Base-by-base conservation (phyloP, 1,140 invertebrate species). In the Bombus picipes region DNA sequence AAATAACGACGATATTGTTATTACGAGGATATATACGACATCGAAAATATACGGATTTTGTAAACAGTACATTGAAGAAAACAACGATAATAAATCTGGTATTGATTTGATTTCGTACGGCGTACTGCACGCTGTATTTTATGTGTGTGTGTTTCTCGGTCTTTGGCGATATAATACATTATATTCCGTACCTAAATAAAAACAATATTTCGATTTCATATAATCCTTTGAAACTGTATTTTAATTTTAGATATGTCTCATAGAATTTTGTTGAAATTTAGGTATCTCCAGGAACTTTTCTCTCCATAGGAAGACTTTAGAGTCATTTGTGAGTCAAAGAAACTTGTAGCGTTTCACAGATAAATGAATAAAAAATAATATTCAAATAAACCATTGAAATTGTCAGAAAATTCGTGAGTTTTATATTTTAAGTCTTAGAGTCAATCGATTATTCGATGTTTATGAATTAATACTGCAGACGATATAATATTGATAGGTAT, bases 1-100 rank as follows among this genome's bases (percentile, higher is more conserved):
- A 76, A 76, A 28, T 59, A 83, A 68, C 39, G 39, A 74, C 34
- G 75, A 62, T 75, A 66, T 68, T 66, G 25, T 39, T 57, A 25
- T 37, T 9, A 28, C 34, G 10, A 47, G 8, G 22, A 47, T 74
- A 41, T 32, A 10, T 9, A 6, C 9, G 18, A 15, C 34, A 25
- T 25, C 1, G 41, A 41, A 73, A 22, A 25, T 18, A 22, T 41
- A 22, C 37, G 53, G 28, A 62, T 62, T 39, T 62, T 62, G 1
- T 62, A 59, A 13, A 57, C 25, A 10, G 15, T 18, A 66, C 8
- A 39, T 5, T 32, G 12, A 10, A 41, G 28, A 39, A 34, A 37
- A 41, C 32, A 68, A 78, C 41, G n/a, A 43, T 47, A 47, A 47
- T 47, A 28, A 28, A 18, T 39, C 43, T 32, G 8, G 1, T 73